Conservation (phyloP, 2,113 vertebrate species). For the Ceyx melanurus region DNA sequence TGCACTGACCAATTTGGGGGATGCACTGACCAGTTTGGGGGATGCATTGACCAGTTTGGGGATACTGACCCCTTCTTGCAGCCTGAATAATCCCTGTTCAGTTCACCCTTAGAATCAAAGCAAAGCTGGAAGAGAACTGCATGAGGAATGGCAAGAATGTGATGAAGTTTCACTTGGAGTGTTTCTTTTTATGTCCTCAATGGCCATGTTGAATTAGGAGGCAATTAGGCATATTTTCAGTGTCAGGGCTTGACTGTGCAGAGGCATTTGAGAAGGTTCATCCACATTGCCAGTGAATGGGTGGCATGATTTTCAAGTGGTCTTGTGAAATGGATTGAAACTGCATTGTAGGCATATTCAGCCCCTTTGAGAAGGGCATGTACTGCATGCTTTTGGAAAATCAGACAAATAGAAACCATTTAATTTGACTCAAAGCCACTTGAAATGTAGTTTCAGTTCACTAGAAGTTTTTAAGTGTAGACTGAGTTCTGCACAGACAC, state of each 20-base stretch:
- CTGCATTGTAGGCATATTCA: background rate
- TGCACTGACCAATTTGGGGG: too few species aligned
- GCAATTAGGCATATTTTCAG: background rate
- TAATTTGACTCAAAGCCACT: background rate
- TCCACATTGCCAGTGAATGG: background rate
- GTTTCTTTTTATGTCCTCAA: background rate
- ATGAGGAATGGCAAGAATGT: background rate
- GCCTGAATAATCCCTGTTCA: background rate
- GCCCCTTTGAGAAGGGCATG: background rate
- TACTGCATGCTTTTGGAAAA: background rate
- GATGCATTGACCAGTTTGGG: too few species aligned
- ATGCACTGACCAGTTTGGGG: too few species aligned
- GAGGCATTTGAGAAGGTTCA: background rate
- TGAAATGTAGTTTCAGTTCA: background rate
- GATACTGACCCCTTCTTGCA: background rate
- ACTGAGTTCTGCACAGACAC: background rate
- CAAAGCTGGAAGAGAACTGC: background rate
- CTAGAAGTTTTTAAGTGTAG: background rate
- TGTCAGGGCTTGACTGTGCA: background rate
- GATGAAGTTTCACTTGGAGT: background rate
- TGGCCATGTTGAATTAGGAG: background rate
- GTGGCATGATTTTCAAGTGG: background rate
- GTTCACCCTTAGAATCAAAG: background rate
- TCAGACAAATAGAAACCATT: background rate
- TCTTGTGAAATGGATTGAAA: background rate